A percentile compares a stretch with the other conserved stretches of the same genome.
phyloP scores from a whole-genome alignment of 2,113 vertebrate species.

The Heptranchias perlo region DNA sequence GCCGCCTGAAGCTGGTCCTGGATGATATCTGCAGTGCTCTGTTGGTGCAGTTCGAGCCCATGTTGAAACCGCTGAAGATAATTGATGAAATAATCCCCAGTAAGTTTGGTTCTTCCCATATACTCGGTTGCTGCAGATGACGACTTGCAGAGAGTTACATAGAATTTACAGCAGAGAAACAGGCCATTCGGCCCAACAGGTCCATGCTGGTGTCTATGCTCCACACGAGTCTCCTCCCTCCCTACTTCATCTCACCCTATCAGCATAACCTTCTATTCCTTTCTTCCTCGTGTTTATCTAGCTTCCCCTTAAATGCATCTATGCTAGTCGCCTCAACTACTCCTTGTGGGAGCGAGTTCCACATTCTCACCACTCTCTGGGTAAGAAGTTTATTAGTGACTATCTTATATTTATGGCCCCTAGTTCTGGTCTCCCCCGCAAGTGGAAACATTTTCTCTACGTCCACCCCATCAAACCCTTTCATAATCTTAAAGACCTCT shows the following conservation, averaged over 20 bases:
- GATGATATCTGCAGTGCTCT: neutral
- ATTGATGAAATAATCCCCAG: conserved; percentile 29
- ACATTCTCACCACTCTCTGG: too few relatives aligned
- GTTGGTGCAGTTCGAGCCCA: conserved; percentile 1
- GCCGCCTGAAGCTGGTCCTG: neutral
- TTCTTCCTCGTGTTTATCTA: neutral
- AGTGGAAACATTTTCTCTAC: too few relatives aligned
- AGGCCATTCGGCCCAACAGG: neutral
- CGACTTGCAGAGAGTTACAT: too few relatives aligned
- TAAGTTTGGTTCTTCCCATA: neutral
- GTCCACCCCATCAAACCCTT: too few relatives aligned
- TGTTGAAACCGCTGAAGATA: neutral
- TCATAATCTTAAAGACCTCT: too few relatives aligned
- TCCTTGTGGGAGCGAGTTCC: too few relatives aligned
- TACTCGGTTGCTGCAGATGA: neutral
- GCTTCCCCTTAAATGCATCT: too few relatives aligned
- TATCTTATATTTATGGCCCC: too few relatives aligned
- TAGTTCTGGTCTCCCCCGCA: too few relatives aligned
- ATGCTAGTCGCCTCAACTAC: too few relatives aligned
- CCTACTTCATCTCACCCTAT: neutral
- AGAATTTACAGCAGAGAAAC: neutral
- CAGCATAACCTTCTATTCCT: neutral
- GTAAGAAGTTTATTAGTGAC: too few relatives aligned
- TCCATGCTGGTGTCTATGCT: neutral
- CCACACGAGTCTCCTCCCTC: neutral